Percentiles rank a stretch among this genome's conserved stretches.
These are phyloP conservation scores for Pristiophorus japonicus DNA, from an alignment of 2,113 vertebrate species.

Conservation along the genomic window DNA sequence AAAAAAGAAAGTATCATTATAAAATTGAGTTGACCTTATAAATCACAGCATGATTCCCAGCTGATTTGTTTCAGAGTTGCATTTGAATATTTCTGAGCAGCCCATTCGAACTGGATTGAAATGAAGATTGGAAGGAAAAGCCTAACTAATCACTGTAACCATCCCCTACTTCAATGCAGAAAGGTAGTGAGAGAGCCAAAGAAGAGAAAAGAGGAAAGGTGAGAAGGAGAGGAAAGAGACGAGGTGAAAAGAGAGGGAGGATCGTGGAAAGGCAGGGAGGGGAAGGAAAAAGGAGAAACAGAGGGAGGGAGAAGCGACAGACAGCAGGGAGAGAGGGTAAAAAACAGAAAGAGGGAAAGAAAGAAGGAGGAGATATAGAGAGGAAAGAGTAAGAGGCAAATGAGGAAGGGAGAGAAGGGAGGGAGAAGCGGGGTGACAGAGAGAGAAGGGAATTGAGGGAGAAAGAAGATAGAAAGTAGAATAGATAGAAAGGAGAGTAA, in stretches of 20 bases:
- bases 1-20: constrained; percentile 32
- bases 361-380: background rate
- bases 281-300: no score
- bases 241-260: background rate
- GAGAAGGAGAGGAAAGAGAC: background rate
- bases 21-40: constrained; percentile 14
- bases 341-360: background rate
- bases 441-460: background rate
- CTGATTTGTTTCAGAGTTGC: constrained; percentile 1
- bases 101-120: background rate
- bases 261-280: no score
- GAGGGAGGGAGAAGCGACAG: background rate
- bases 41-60: constrained; percentile 29
- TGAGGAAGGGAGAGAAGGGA: background rate
- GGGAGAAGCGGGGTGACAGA: background rate
- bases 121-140: background rate
- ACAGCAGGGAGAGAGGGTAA: background rate
- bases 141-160: no score
- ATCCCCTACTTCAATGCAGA: no score
- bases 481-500: background rate
- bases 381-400: background rate
- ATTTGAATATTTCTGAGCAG: background rate
- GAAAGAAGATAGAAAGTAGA: background rate
- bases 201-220: background rate
- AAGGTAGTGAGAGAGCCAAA: background rate